Percentiles rank a stretch among this genome's conserved stretches.
phyloP scores from a whole-genome alignment of 2,113 vertebrate species.

The Dipodomys spectabilis region DNA sequence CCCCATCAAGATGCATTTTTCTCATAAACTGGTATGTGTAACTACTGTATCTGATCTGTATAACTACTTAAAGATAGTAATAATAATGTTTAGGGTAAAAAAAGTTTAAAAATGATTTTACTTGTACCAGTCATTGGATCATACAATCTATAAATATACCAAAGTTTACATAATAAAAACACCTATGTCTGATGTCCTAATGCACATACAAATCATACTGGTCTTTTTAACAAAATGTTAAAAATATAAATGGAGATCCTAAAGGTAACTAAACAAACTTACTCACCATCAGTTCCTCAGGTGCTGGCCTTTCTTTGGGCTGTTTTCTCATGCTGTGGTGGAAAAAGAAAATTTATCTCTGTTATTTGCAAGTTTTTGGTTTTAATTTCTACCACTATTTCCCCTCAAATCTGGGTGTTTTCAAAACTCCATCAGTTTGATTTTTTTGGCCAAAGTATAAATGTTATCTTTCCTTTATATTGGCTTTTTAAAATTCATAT shows the following conservation, averaged over 20 bases:
- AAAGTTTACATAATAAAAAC: too few relatives aligned
- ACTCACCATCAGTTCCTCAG: slow-evolving; percentile 98
- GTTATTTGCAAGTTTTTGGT: background rate
- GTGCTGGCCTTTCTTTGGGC: slow-evolving; percentile 96
- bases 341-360: background rate
- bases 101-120: too few relatives aligned
- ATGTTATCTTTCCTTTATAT: background rate
- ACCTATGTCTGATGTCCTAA: too few relatives aligned
- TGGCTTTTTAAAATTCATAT: background rate
- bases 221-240: background rate
- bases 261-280: background rate
- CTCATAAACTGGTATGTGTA: too few relatives aligned
- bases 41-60: too few relatives aligned
- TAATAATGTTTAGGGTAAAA: too few relatives aligned
- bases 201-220: background rate
- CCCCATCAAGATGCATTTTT: too few relatives aligned
- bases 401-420: background rate
- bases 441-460: slow-evolving; percentile 28
- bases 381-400: background rate
- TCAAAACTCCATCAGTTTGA: background rate
- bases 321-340: slow-evolving; percentile 93
- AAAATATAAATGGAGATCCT: background rate
- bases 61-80: too few relatives aligned
- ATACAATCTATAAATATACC: too few relatives aligned
- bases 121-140: too few relatives aligned